Evolutionary conservation across 2,113 vertebrate genomes (phyloP).

Genomic region (Semnopithecus entellus): DNA sequence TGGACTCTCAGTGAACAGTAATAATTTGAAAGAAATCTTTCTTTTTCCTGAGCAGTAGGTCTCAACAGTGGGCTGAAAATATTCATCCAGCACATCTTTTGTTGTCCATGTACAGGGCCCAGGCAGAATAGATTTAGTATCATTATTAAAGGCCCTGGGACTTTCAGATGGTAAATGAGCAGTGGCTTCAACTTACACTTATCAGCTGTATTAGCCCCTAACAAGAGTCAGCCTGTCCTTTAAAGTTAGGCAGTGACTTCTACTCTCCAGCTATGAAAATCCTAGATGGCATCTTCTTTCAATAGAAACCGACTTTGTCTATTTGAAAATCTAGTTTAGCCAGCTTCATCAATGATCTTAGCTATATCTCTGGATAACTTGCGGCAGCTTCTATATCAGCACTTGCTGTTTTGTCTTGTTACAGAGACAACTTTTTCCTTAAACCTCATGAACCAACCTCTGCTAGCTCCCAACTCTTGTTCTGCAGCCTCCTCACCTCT

Average conservation of each 20-base stretch:
- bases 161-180: neutral
- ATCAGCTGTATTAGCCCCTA: neutral
- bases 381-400: neutral
- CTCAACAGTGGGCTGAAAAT: neutral
- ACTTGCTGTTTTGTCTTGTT: neutral
- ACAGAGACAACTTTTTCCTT: neutral
- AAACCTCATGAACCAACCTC: neutral
- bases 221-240: neutral
- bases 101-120: neutral
- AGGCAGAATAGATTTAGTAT: neutral
- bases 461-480: neutral
- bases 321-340: neutral
- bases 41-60: neutral
- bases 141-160: neutral
- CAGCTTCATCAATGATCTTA: neutral
- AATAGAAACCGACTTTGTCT: neutral
- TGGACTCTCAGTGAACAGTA: neutral
- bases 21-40: neutral
- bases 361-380: neutral
- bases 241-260: neutral
- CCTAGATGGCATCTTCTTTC: neutral
- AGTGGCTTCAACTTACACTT: neutral
- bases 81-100: neutral
- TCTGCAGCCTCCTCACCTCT: neutral
- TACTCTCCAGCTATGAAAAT: neutral